A percentile compares a stretch with the other conserved stretches of the same genome.
These are phyloP conservation scores for Emydocephalus ijimae DNA, from an alignment of 2,113 vertebrate species.

Conservation along the genomic window DNA sequence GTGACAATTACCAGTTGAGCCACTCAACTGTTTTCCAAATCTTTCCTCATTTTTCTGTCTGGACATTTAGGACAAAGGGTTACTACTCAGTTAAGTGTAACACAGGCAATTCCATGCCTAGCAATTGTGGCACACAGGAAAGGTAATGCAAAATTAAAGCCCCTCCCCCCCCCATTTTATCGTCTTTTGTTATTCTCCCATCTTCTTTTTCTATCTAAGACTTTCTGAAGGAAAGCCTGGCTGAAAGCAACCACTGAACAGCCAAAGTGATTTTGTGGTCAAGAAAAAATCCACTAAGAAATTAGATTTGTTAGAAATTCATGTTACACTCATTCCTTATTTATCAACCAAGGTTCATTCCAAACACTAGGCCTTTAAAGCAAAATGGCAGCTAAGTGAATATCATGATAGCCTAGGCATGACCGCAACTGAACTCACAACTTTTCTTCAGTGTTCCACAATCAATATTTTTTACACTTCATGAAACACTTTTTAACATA, in stretches of 20 bases:
- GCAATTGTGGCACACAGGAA: not conserved
- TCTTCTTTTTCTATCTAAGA: not conserved
- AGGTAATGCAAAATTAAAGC: not conserved
- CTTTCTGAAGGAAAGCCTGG: not conserved
- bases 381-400: not conserved
- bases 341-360: not conserved
- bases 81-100: not conserved
- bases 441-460: not conserved
- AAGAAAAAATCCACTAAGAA: not conserved
- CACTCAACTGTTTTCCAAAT: not conserved
- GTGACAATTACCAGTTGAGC: not conserved
- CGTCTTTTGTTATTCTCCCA: not conserved
- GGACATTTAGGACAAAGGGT: not conserved
- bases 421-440: not conserved
- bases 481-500: not conserved
- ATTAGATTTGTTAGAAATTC: not conserved
- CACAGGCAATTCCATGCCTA: too few relatives aligned
- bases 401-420: not conserved
- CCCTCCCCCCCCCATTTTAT: fast-evolving
- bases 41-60: not conserved
- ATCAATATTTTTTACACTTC: not conserved
- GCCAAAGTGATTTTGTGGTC: not conserved
- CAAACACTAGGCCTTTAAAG: not conserved
- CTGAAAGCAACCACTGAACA: not conserved
- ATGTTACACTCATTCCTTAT: not conserved